Conservation (phyloP, 2,888 invertebrate species). For the Petrolisthes cinctipes region DNA sequence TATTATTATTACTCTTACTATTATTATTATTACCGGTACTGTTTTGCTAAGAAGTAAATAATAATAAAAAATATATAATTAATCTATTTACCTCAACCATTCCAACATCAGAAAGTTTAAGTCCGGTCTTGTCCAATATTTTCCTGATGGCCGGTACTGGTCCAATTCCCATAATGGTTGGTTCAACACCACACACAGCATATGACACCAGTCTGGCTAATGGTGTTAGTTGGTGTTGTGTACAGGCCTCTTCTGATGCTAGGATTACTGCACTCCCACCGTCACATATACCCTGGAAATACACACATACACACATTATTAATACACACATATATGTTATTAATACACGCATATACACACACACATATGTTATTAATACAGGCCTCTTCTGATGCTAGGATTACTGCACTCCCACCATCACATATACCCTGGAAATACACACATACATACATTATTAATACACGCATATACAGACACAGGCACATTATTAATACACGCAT, state of each 20-base stretch:
- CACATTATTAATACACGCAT: no score
- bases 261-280: slow-evolving; percentile 94
- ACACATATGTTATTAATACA: no score
- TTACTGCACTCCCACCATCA: slow-evolving; percentile 95
- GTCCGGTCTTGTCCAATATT: slow-evolving; percentile 83
- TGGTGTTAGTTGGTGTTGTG: slow-evolving; percentile 84
- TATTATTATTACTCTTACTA: no score
- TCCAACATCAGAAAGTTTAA: slow-evolving; percentile 88
- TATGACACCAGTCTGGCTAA: slow-evolving; percentile 92
- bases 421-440: slow-evolving; percentile 82
- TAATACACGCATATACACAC: no score
- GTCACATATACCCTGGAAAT: slow-evolving; percentile 88
- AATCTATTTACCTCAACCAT: slow-evolving; percentile 84
- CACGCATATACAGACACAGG: no score
- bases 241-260: slow-evolving; percentile 90
- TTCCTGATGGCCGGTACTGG: slow-evolving; percentile 94
- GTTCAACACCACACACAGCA: slow-evolving; percentile 94
- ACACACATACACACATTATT: no score
- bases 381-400: slow-evolving; percentile 92
- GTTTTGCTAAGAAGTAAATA: no score
- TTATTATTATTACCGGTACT: no score
- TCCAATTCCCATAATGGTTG: slow-evolving; percentile 97
- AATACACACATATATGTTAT: no score
- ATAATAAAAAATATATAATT: no score
- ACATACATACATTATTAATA: slow-evolving; percentile 79